phyloP scores from a whole-genome alignment of 1,140 invertebrate genomes.

The Nasonia vitripennis region DNA sequence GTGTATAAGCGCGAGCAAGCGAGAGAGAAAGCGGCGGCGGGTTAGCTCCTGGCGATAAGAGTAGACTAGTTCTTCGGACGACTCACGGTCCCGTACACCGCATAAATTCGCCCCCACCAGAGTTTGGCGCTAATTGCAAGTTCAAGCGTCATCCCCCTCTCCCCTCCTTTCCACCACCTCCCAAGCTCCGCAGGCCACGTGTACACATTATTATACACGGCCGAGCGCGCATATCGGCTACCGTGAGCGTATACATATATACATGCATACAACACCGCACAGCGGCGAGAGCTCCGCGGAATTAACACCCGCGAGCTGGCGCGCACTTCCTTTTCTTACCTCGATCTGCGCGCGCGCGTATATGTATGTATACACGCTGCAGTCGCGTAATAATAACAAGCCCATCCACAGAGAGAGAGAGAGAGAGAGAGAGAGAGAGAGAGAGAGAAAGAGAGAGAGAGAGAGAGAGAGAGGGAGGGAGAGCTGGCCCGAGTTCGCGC shows the following conservation, averaged over 20 bases:
- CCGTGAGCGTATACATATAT: neutral
- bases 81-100: neutral
- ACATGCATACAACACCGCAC: neutral
- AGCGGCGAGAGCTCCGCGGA: neutral
- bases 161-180: too few species aligned
- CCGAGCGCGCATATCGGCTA: neutral
- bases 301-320: neutral
- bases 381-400: conserved; percentile 16
- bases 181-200: neutral
- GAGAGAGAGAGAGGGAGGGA: neutral
- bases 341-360: neutral
- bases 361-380: neutral
- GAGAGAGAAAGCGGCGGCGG: neutral
- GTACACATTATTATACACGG: neutral
- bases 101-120: neutral
- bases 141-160: conserved; percentile 1
- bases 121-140: conserved; percentile 39
- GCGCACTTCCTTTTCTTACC: conserved; percentile 6
- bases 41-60: conserved; percentile 31
- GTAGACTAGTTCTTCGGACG: conserved; percentile 23
- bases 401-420: neutral
- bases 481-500: neutral
- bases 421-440: neutral
- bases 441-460: neutral
- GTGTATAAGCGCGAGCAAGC: conserved; percentile 12